Evolutionary conservation across 2,888 invertebrate species (phyloP).

Genomic region (Eledona agricola): DNA sequence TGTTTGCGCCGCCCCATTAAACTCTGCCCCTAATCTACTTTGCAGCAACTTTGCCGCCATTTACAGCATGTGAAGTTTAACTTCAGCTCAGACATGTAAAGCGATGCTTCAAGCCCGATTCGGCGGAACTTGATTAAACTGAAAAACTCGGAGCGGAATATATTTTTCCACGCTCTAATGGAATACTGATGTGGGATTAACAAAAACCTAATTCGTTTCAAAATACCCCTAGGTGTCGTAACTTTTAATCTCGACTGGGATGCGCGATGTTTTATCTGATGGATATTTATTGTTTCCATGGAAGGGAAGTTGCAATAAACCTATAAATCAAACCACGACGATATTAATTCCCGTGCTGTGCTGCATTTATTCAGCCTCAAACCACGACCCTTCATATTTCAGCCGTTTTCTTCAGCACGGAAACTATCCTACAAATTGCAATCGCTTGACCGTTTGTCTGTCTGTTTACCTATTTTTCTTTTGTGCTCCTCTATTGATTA

Average conservation of each 20-base stretch:
- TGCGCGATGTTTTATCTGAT: conserved; percentile 26
- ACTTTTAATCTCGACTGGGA: conserved; percentile 22
- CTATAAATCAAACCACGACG: conserved; percentile 22
- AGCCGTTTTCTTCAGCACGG: no score
- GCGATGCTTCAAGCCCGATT: no score
- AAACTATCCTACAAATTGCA: no score
- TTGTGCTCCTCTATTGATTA: no score
- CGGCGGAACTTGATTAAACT: conserved; percentile 3
- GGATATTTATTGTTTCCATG: conserved; percentile 27
- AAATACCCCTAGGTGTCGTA: conserved; percentile 14
- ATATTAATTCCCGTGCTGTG: conserved; percentile 18
- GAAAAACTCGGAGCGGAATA: conserved; percentile 4
- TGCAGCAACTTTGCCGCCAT: conserved; percentile 22
- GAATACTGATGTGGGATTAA: conserved; percentile 29
- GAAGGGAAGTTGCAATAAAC: conserved; percentile 25
- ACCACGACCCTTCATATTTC: no score
- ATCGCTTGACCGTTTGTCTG: no score
- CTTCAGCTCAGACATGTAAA: conserved; percentile 10
- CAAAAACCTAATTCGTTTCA: conserved; percentile 25
- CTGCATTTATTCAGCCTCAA: conserved; percentile 9
- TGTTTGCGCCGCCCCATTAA: conserved; percentile 34
- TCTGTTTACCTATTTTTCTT: no score
- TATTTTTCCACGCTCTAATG: conserved; percentile 9
- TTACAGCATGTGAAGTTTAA: conserved; percentile 15
- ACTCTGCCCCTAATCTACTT: conserved; percentile 34